phyloP scores from a whole-genome alignment of 2,797 vertebrate species.

The Alca torda region DNA sequence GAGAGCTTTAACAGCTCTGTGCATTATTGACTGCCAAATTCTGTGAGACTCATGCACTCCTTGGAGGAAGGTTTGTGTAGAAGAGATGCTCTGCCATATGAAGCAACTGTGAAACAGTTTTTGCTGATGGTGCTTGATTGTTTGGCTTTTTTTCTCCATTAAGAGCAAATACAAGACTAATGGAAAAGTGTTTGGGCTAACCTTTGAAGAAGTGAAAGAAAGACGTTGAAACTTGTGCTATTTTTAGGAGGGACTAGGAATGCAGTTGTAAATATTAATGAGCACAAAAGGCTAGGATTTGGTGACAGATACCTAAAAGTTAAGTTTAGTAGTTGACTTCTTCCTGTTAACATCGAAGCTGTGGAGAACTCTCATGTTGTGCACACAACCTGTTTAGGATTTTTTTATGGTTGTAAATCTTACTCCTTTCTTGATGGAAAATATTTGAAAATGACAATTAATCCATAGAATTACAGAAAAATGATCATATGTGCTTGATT shows the following conservation, averaged over 20 bases:
- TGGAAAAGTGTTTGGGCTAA: background rate
- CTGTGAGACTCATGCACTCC: background rate
- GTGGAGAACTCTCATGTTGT: background rate
- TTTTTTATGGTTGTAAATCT: background rate
- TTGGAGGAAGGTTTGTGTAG: background rate
- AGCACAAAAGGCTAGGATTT: background rate
- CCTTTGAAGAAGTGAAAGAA: background rate
- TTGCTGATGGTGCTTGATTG: background rate
- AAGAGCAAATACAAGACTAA: background rate
- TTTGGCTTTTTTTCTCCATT: background rate
- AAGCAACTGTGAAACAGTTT: background rate
- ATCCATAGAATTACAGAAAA: background rate
- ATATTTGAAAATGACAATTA: background rate
- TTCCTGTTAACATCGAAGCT: background rate
- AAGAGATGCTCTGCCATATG: background rate
- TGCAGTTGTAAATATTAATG: background rate
- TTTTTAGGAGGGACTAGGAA: background rate
- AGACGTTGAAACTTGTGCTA: background rate
- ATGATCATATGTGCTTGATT: background rate
- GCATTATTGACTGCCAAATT: background rate
- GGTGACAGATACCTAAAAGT: background rate
- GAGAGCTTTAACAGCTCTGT: background rate
- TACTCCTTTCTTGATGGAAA: background rate
- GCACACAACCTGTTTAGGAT: background rate
- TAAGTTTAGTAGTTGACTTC: background rate